Percentiles rank a stretch among this genome's conserved stretches.
Conservation (phyloP, 2,797 vertebrate species). For the Nyctalus aviator region DNA sequence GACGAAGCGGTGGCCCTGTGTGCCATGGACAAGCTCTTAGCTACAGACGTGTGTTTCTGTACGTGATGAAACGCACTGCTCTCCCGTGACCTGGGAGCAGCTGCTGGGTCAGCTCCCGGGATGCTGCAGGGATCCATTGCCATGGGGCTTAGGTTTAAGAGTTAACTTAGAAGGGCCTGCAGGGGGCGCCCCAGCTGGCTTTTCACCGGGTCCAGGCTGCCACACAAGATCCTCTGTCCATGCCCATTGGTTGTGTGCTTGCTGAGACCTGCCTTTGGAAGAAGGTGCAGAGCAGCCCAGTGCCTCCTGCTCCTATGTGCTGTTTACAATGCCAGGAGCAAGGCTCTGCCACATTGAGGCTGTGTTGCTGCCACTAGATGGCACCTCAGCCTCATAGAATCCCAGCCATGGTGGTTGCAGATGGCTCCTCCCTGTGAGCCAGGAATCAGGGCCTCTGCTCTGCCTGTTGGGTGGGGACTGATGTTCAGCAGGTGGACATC, state of each 20-base stretch:
- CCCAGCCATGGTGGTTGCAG: background rate
- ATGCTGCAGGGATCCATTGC: background rate
- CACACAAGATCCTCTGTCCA: background rate
- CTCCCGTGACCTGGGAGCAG: background rate
- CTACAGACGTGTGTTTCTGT: constrained; percentile 97
- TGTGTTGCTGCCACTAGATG: background rate
- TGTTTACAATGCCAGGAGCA: background rate
- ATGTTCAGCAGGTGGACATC: background rate
- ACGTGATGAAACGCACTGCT: constrained; percentile 62
- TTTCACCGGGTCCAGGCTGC: background rate
- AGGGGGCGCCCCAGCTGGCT: background rate
- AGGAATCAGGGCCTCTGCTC: background rate
- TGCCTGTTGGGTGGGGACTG: background rate
- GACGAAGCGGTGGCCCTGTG: constrained; percentile 93
- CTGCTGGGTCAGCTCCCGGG: fast-evolving
- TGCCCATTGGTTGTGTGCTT: background rate
- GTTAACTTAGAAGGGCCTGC: background rate
- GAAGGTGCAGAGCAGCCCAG: background rate
- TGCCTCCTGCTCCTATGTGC: background rate
- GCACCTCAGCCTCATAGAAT: background rate
- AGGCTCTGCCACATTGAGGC: background rate
- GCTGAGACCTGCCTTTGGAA: background rate
- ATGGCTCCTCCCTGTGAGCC: background rate
- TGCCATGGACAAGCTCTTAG: constrained; percentile 99
- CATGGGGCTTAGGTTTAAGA: background rate